Evolutionary conservation across 2,113 vertebrate species (phyloP), one percentile per base, ranked within the genome.

Genomic region (Myotis lucifugus): DNA sequence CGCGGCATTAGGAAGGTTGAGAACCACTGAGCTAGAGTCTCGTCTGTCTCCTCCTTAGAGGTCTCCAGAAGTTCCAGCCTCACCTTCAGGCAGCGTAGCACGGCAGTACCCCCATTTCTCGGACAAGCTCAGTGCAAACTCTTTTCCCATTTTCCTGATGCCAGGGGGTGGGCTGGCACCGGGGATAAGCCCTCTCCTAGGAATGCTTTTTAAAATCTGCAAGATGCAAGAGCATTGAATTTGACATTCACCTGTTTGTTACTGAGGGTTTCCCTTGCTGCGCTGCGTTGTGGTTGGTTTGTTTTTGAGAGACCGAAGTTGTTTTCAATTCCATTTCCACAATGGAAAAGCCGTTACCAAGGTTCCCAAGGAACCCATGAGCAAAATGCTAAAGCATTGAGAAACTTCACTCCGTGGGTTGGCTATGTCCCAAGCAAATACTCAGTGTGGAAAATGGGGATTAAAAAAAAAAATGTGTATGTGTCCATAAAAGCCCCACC

Each of bases 251-350:
- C 27, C 18, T 61, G 81, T 66, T 81, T 70, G 48, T 67, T 86
- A 21, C 69, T 76, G 70, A 87, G n/a, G 34, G 83, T 90, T 81
- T 85, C 83, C 67, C 54, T 81, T 40, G 1, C 93, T 67, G 12
- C 77, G 6, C 40, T 59, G 32, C 67, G 29, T 52, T 74, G 18
- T 76, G 19, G 46, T 52, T 66, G 66, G 54, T 37, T 92, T 46
- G 34, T 66, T 82, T 82, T 59, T 88, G 67, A 88, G 29, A 79
- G 1, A 73, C 10, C 17, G 8, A 8, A 8, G 21, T 23, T 87
- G 21, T 93, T 93, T 59, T 59, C 69, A 95, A 95, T 76, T 67
- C 59, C 8, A 84, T 50, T 83, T 88, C 66, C 34, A 17, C 19
- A 59, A 8, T 42, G 32, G 32, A 66, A 46, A 66, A 72, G 46